Percentiles rank a stretch among this genome's conserved stretches.
Evolutionary conservation across 2,797 vertebrate species (phyloP).

Genomic region (Petrocephalus sullivani): DNA sequence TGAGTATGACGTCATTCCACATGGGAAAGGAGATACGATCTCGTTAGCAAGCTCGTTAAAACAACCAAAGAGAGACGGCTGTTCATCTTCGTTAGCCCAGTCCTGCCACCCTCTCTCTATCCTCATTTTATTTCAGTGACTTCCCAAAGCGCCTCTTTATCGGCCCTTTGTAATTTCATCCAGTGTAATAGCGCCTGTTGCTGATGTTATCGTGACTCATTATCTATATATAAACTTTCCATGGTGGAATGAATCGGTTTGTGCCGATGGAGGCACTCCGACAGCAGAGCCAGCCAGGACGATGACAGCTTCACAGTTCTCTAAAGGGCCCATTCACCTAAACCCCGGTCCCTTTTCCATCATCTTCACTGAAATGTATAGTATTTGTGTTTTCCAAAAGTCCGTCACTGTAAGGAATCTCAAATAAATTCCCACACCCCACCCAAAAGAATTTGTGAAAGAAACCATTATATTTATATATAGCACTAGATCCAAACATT

Average conservation of each 20-base stretch:
- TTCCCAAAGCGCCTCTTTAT: background rate
- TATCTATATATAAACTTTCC: background rate
- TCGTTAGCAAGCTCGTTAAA: background rate
- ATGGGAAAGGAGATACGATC: background rate
- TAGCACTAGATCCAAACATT: background rate
- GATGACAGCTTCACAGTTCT: background rate
- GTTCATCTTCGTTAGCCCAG: background rate
- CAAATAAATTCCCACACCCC: background rate
- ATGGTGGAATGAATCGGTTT: background rate
- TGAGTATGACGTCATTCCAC: background rate
- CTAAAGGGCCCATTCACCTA: background rate
- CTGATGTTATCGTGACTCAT: background rate
- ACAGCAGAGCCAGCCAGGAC: background rate
- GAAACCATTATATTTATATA: background rate
- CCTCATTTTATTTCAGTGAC: background rate
- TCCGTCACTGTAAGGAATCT: background rate
- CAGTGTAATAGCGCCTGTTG: background rate
- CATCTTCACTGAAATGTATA: background rate
- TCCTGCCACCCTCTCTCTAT: background rate
- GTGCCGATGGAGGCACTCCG: background rate
- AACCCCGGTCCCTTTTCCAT: background rate
- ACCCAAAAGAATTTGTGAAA: background rate
- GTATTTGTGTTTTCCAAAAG: background rate
- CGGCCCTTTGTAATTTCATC: background rate
- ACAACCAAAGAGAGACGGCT: background rate